Percentiles rank a stretch among this genome's conserved stretches.
Evolutionary conservation across 2,113 vertebrate genomes (phyloP).

Genomic region (Alectura lathami): DNA sequence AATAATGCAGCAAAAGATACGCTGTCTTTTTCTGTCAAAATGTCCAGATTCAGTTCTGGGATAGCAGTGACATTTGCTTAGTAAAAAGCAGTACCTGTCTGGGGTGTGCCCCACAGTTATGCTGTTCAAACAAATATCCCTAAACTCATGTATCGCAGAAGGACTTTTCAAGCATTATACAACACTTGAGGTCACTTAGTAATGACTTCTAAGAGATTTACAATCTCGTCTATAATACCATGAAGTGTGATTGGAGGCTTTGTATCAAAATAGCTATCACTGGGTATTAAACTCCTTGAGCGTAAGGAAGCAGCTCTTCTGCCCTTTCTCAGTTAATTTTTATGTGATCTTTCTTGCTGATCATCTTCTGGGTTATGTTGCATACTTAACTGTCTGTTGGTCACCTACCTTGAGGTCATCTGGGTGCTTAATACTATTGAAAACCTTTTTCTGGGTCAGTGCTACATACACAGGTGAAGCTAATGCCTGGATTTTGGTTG

Average conservation of each 20-base stretch:
- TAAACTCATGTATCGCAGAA: background rate
- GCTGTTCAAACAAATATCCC: conserved; percentile 21
- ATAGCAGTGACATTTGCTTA: background rate
- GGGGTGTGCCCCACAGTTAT: background rate
- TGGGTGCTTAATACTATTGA: conserved; percentile 52
- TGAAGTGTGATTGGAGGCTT: conserved; percentile 36
- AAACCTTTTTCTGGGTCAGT: conserved; percentile 20
- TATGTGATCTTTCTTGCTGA: conserved; percentile 47
- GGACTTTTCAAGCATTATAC: conserved; percentile 28
- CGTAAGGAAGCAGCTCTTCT: conserved; percentile 12
- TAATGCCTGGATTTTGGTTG: background rate
- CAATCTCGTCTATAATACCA: background rate
- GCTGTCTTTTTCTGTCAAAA: conserved; percentile 22
- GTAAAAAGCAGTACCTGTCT: conserved; percentile 12
- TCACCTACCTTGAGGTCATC: conserved; percentile 28
- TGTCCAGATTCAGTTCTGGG: conserved; percentile 10
- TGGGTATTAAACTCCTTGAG: background rate
- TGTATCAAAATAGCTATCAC: background rate
- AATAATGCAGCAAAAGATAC: conserved; percentile 49
- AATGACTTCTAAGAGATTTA: conserved; percentile 43
- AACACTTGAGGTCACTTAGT: conserved; percentile 35
- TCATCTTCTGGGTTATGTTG: conserved; percentile 29
- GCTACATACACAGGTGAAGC: background rate
- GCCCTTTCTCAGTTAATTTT: conserved; percentile 26
- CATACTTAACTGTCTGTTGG: conserved; percentile 30